These are phyloP conservation scores for Alosa sapidissima DNA, from an alignment of 2,797 vertebrate genomes.

Conservation along the genomic window DNA sequence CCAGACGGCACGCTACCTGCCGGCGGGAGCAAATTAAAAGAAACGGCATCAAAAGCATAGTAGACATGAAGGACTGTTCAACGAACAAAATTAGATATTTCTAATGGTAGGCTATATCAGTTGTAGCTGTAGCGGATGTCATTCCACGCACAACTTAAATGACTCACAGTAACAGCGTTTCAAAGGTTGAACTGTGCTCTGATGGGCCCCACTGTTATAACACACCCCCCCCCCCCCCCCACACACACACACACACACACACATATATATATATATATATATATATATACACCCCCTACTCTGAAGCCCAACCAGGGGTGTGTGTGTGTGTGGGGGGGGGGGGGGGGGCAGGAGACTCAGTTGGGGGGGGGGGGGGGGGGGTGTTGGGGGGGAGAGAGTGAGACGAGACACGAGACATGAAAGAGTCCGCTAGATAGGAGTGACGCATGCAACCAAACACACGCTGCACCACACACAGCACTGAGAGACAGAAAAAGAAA, in stretches of 20 bases:
- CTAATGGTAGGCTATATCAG: too few relatives aligned
- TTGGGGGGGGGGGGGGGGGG: neutral
- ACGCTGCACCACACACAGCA: neutral
- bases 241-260: conserved; percentile 4
- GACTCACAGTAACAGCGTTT: conserved; percentile 4
- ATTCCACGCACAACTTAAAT: neutral
- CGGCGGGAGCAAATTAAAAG: neutral
- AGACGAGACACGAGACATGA: too few relatives aligned
- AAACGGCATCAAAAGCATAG: neutral
- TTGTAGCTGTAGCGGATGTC: conserved; percentile 4
- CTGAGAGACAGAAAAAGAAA: neutral
- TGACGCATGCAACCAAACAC: neutral
- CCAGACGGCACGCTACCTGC: neutral
- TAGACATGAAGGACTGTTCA: neutral
- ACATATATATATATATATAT: neutral
- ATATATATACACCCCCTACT: too few relatives aligned
- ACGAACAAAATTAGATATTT: neutral
- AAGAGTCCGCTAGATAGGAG: neutral
- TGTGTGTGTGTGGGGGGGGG: too few relatives aligned
- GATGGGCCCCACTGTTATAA: neutral
- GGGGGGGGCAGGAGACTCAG: neutral
- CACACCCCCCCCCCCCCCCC: too few relatives aligned
- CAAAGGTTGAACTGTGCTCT: conserved; percentile 5
- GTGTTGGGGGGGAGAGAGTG: neutral
- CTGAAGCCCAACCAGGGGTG: neutral